Evolutionary conservation across 2,797 vertebrate species (phyloP).

Genomic region (Ctenochaetus hawaiiensis): DNA sequence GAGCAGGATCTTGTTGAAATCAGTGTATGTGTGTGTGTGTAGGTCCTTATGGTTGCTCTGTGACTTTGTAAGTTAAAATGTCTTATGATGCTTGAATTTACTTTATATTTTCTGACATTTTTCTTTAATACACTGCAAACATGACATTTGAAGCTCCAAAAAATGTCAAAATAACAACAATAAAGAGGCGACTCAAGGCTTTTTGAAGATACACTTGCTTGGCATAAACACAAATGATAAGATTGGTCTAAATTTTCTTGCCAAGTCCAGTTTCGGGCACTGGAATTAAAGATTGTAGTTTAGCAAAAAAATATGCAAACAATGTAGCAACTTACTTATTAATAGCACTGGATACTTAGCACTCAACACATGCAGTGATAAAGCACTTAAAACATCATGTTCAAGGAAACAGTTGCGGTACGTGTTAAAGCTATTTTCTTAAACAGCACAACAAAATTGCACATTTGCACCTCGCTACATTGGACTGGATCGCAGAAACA

Average conservation of each 20-base stretch:
- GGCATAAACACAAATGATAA: not conserved
- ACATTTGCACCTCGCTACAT: not conserved
- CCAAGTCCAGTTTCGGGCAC: not conserved
- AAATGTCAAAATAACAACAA: not conserved
- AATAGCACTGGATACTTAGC: not conserved
- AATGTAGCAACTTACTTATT: not conserved
- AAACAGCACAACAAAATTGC: not conserved
- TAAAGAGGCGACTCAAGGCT: not conserved
- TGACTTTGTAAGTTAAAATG: no score
- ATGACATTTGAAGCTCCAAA: conserved; percentile 15
- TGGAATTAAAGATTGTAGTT: not conserved
- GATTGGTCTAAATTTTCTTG: not conserved
- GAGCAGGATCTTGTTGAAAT: conserved; percentile 9
- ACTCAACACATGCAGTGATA: not conserved
- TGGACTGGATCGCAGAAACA: not conserved
- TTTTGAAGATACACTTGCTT: not conserved
- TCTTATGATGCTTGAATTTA: no score
- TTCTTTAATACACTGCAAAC: not conserved
- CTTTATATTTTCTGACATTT: not conserved
- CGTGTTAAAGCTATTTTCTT: not conserved
- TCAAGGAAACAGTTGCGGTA: not conserved
- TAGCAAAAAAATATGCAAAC: conserved; percentile 2
- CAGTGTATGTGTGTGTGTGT: not conserved
- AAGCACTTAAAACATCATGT: not conserved
- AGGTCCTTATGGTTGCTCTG: no score